Evolutionary conservation across 1,140 invertebrate genomes (phyloP), one percentile per base, ranked within the genome.

Genomic region (Bombyx mandarina): DNA sequence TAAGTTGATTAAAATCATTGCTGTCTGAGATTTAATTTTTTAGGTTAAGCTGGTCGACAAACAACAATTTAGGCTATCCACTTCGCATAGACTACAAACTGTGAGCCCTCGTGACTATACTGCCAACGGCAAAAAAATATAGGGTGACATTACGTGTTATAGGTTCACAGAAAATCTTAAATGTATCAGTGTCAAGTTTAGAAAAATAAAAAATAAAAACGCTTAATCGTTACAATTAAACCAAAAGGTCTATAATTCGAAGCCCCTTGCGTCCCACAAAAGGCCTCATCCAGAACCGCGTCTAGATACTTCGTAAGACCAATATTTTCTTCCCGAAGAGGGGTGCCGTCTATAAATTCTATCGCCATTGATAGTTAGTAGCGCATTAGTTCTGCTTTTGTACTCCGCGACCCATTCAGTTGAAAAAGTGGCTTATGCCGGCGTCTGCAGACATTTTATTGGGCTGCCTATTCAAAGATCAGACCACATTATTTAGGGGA

Each of bases 301-400:
- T 79, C 77, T 78, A 66, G 72, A 72, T 79, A 80, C 79, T 82
- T 79, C 70, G 76, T 71, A 82, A 82, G 75, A 79, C 76, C 71
- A 82, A 80, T 82, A 82, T 82, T 82, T 82, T 82, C 71, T 76
- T 71, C 71, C 65, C 62, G 70, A 75, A 76, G 72, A 75, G 76
- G 79, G 76, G 76, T 67, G 64, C 68, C 61, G 57, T 63, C 75
- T 64, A 82, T 82, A 82, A 82, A 82, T 82, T 80, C 63, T 67
- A 69, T 75, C 67, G 65, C 75, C 67, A 82, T 82, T 82, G 77
- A 82, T 82, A 74, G 65, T 80, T 82, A 82, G 73, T 73, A 80
- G 69, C 76, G 66, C 79, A 82, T 82, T 82, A 80, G 75, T 79
- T 73, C 73, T 74, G 58, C 75, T 78, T 82, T 78, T 82, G 72